Percentiles rank a stretch among this genome's conserved stretches.
Evolutionary conservation across 2,797 vertebrate species (phyloP).

Genomic region (Notoglanidium macrostoma): DNA sequence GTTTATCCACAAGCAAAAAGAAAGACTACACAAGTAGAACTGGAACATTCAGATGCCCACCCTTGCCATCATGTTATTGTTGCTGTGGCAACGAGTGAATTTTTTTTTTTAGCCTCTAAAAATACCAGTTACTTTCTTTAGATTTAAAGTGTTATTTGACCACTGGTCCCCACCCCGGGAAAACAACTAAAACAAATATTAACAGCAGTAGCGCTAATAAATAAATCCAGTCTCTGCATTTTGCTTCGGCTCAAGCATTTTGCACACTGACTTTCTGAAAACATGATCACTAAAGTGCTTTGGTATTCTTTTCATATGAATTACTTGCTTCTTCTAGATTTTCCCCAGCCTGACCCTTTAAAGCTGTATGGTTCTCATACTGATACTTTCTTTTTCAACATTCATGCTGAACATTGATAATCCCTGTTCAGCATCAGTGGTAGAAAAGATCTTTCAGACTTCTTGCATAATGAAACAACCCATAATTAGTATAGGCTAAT

Average conservation of each 20-base stretch:
- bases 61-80: background rate
- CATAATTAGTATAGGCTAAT: background rate
- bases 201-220: constrained; percentile 2
- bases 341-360: background rate
- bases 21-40: background rate
- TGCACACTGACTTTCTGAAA: background rate
- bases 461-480: background rate
- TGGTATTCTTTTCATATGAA: background rate
- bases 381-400: background rate
- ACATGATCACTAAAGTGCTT: background rate
- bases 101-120: constrained; percentile 2
- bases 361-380: background rate
- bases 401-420: background rate
- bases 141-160: constrained; percentile 4
- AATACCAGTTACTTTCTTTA: constrained; percentile 7
- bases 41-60: background rate
- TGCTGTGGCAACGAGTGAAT: constrained; percentile 3
- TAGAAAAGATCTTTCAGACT: background rate
- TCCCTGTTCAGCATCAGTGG: background rate
- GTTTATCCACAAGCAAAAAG: background rate
- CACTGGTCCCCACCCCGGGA: background rate
- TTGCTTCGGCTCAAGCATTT: background rate
- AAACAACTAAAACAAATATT: constrained; percentile 21
- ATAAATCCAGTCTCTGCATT: constrained; percentile 21
- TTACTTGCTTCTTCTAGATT: background rate